A percentile compares a stretch with the other conserved stretches of the same genome.
Conservation (phyloP, 2,113 vertebrate genomes). For the Planiliza haematocheilus region DNA sequence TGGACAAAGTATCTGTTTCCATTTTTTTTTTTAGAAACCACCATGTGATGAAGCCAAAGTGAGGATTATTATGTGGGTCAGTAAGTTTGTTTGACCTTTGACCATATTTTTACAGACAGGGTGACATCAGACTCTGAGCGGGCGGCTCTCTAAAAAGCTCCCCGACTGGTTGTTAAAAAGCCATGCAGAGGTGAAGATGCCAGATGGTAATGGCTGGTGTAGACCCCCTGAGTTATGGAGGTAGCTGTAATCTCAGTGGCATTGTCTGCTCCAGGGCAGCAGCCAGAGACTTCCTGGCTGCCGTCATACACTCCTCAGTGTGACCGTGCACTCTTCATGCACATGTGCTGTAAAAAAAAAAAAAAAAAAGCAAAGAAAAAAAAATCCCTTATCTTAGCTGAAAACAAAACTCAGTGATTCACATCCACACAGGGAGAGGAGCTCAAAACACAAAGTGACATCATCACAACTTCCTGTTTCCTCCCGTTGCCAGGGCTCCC, state of each 20-base stretch:
- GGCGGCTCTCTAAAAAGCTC: conserved; percentile 44
- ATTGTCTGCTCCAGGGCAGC: conserved; percentile 62
- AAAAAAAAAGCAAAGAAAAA: too few species aligned
- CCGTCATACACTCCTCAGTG: conserved; percentile 52
- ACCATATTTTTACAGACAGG: conserved; percentile 48
- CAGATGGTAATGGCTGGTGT: conserved; percentile 59
- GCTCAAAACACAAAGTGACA: conserved; percentile 73
- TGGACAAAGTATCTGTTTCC: conserved; percentile 39
- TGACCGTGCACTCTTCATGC: conserved; percentile 29
- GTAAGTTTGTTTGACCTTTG: conserved; percentile 44
- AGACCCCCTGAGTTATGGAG: conserved; percentile 61
- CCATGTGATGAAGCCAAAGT: conserved; percentile 12
- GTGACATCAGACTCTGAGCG: conserved; percentile 50
- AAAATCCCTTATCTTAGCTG: conserved; percentile 58
- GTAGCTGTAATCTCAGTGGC: conserved; percentile 56
- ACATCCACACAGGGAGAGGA: conserved; percentile 58
- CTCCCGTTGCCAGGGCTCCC: conserved; percentile 47
- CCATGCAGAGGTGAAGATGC: conserved; percentile 42
- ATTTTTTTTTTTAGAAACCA: conserved; percentile 22
- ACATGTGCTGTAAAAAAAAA: conserved; percentile 38
- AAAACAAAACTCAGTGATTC: conserved; percentile 68
- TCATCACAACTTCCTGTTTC: conserved; percentile 81
- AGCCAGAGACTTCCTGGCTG: conserved; percentile 69
- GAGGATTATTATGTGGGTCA: conserved; percentile 22
- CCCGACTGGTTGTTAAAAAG: conserved; percentile 62